phyloP scores from a whole-genome alignment of 2,797 vertebrate species.

The Manis pentadactyla region DNA sequence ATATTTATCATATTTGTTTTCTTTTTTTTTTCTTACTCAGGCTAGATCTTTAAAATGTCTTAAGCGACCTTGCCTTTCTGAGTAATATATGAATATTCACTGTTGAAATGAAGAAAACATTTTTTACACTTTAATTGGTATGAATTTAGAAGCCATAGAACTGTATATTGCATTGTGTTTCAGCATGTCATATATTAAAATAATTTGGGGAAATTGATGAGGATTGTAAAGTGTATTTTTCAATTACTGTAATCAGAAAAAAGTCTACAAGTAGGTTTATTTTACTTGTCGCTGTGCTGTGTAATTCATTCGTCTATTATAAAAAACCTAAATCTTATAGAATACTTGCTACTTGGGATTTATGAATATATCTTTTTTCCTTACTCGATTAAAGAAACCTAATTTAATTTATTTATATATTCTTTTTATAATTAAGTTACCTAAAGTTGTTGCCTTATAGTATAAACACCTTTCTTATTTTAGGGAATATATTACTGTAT shows the following conservation, averaged over 20 bases:
- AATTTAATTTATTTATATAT: constrained; percentile 35
- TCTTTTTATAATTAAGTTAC: constrained; percentile 57
- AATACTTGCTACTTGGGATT: constrained; percentile 61
- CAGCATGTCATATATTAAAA: constrained; percentile 7
- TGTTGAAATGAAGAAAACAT: constrained; percentile 70
- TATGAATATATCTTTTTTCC: constrained; percentile 67
- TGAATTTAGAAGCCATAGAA: constrained; percentile 59
- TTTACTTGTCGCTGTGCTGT: constrained; percentile 70
- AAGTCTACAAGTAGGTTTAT: constrained; percentile 32
- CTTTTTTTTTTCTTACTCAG: constrained; percentile 37
- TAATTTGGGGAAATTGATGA: constrained; percentile 25
- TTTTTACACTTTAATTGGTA: constrained; percentile 30
- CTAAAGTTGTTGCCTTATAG: constrained; percentile 22
- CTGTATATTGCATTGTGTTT: constrained; percentile 35
- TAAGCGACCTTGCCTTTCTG: constrained; percentile 66
- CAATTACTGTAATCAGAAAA: constrained; percentile 60
- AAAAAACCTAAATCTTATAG: constrained; percentile 65
- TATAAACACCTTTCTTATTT: constrained; percentile 54
- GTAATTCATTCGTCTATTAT: constrained; percentile 53
- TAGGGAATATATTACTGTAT: constrained; percentile 24
- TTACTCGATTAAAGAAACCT: constrained; percentile 45
- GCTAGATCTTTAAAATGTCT: constrained; percentile 78
- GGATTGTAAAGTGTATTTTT: constrained; percentile 55
- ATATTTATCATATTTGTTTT: constrained; percentile 19
- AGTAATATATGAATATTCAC: constrained; percentile 51